Evolutionary conservation across 2,113 vertebrate genomes (phyloP).

Genomic region (Corapipo altera): DNA sequence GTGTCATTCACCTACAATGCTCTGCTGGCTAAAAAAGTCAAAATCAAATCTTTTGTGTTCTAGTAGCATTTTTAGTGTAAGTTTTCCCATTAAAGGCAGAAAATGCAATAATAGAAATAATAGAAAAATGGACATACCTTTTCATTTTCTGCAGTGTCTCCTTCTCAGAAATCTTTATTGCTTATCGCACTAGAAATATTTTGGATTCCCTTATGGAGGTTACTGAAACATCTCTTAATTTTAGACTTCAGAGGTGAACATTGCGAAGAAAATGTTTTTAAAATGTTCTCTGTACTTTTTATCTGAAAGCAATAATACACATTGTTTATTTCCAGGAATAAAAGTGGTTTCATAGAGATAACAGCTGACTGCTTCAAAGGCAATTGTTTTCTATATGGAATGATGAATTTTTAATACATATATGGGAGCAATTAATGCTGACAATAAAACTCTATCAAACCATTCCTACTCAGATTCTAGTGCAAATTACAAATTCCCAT

Average conservation of each 20-base stretch:
- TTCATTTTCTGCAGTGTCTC: not conserved
- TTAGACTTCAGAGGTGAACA: not conserved
- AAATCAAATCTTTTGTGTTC: not conserved
- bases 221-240: not conserved
- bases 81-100: not conserved
- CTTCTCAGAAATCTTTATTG: not conserved
- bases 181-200: not conserved
- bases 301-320: not conserved
- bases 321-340: not conserved
- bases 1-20: not conserved
- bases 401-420: not conserved
- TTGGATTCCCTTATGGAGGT: not conserved
- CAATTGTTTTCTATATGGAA: not conserved
- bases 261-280: not conserved
- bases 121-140: not conserved
- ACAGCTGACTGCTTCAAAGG: not conserved
- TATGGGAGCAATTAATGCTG: not conserved
- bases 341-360: not conserved
- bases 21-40: not conserved
- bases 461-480: not conserved
- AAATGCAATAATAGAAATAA: not conserved
- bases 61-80: not conserved
- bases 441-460: not conserved
- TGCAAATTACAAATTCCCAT: conserved; percentile 13
- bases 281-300: not conserved